These are phyloP conservation scores for Luehdorfia chinensis DNA, from an alignment of 1,140 invertebrate species.

Conservation along the genomic window DNA sequence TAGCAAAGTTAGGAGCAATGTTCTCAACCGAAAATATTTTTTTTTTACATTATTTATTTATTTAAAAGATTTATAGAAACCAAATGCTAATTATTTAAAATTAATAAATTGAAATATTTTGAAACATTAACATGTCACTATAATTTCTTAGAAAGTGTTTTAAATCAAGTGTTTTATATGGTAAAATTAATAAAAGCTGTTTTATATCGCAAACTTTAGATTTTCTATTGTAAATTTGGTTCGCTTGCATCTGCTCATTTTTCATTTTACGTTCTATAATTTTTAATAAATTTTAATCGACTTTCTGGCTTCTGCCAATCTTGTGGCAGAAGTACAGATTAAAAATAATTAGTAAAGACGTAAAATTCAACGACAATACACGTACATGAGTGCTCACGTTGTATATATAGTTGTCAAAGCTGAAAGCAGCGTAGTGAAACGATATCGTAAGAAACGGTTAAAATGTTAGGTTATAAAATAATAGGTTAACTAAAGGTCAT, in stretches of 20 bases:
- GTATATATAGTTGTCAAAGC: constrained; percentile 42
- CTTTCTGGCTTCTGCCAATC: background rate
- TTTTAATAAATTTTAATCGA: background rate
- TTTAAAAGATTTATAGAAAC: too few relatives aligned
- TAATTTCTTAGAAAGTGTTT: background rate
- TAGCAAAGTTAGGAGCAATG: too few relatives aligned
- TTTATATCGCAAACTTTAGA: background rate
- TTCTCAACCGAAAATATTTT: too few relatives aligned
- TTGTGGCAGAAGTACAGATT: too few relatives aligned
- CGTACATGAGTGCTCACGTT: constrained; percentile 44
- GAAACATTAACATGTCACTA: too few relatives aligned
- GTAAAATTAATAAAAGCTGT: background rate
- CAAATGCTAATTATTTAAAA: too few relatives aligned
- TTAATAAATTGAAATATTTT: too few relatives aligned
- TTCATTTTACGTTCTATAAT: background rate
- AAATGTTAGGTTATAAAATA: too few relatives aligned
- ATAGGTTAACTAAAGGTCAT: too few relatives aligned
- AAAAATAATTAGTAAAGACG: too few relatives aligned
- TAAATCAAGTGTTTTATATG: background rate
- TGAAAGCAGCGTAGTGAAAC: background rate
- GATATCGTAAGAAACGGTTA: too few relatives aligned
- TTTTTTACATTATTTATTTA: too few relatives aligned
- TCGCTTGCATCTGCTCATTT: background rate
- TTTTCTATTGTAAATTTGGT: background rate
- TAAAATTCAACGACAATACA: constrained; percentile 54